phyloP scores from a whole-genome alignment of 2,113 vertebrate genomes.

The Jaculus jaculus region DNA sequence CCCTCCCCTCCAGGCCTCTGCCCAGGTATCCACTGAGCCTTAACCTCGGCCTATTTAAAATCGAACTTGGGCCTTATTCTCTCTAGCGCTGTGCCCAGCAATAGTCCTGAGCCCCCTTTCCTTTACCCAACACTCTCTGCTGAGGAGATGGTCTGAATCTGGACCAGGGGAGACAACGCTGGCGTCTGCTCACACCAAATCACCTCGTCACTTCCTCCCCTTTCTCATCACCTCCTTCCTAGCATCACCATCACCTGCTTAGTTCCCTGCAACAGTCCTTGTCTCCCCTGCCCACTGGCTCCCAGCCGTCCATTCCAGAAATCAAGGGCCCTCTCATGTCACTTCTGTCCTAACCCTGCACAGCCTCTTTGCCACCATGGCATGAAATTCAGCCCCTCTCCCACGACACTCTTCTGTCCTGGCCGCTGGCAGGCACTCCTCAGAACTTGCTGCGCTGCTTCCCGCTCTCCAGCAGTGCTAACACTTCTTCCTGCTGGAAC shows the following conservation, averaged over 20 bases:
- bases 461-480: not conserved
- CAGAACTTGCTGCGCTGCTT: too few species aligned
- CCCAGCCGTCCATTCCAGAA: not conserved
- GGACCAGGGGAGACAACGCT: not conserved
- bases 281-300: too few species aligned
- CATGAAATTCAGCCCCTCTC: too few species aligned
- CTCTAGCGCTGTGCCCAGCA: not conserved
- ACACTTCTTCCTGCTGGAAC: not conserved
- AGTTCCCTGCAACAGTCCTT: not conserved
- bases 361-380: not conserved
- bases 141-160: not conserved
- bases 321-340: not conserved
- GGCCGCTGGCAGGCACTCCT: not conserved
- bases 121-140: not conserved
- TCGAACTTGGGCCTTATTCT: not conserved
- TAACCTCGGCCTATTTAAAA: not conserved
- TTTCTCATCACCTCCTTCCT: not conserved
- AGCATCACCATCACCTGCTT: not conserved
- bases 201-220: not conserved
- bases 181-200: not conserved
- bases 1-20: not conserved
- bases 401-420: not conserved
- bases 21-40: not conserved
- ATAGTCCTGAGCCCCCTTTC: not conserved
- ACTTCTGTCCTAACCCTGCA: not conserved